Conservation (phyloP, 37 sponge, comb jelly and placozoan species). For the Chondrosia reniformis region DNA sequence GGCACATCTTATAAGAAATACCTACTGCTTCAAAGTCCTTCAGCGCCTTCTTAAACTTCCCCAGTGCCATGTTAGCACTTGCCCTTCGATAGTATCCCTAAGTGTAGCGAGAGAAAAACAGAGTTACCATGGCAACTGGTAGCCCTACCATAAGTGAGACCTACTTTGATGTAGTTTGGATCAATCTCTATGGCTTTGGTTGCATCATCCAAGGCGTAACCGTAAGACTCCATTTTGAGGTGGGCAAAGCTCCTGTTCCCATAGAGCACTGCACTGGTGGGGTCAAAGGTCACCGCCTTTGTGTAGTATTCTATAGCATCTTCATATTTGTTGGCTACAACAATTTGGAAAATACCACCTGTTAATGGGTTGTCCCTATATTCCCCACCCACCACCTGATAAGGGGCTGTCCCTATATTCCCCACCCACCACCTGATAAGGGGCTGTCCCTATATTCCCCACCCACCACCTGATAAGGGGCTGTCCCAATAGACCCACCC, state of each 20-base stretch:
- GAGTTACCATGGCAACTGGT: background rate
- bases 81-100: constrained; percentile 96
- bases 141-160: background rate
- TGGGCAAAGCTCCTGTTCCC: constrained; percentile 92
- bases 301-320: constrained; percentile 83
- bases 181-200: constrained; percentile 85
- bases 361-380: no score
- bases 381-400: no score
- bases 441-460: no score
- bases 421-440: no score
- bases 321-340: constrained; percentile 60
- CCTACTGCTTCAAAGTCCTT: constrained; percentile 91
- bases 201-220: constrained; percentile 89
- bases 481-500: no score
- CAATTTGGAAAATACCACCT: no score
- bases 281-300: constrained; percentile 72
- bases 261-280: constrained; percentile 76
- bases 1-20: no score
- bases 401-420: no score
- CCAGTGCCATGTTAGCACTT: constrained; percentile 96
- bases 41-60: constrained; percentile 87
- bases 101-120: background rate
- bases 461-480: no score
- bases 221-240: constrained; percentile 85
- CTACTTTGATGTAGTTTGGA: constrained; percentile 68